Percentiles rank a stretch among this genome's conserved stretches.
Conservation (phyloP, 2,113 vertebrate species). For the Ornithorhynchus anatinus region DNA sequence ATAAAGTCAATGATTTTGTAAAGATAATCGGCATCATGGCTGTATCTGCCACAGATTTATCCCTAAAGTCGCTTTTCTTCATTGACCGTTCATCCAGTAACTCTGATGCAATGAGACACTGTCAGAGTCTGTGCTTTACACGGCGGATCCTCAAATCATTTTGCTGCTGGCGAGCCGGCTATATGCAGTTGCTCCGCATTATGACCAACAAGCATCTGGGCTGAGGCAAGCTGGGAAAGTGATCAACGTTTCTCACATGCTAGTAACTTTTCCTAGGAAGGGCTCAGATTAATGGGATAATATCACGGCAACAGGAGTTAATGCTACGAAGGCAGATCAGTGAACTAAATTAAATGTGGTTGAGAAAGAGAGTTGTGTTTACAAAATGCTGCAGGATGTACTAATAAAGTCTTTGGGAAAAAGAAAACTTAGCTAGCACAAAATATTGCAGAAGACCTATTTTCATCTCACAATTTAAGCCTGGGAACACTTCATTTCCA, state of each 20-base stretch:
- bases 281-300: conserved; percentile 41
- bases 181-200: not conserved
- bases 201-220: conserved; percentile 18
- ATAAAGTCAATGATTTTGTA: too few relatives aligned
- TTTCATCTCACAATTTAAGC: conserved; percentile 14
- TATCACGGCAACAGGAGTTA: conserved; percentile 51
- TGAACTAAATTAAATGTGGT: conserved; percentile 43
- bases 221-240: conserved; percentile 5
- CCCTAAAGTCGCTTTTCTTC: not conserved
- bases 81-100: not conserved
- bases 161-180: not conserved
- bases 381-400: conserved; percentile 33
- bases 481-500: not conserved
- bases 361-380: conserved; percentile 39
- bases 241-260: conserved; percentile 29
- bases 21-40: not conserved
- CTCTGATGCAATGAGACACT: not conserved
- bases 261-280: conserved; percentile 39
- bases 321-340: conserved; percentile 55
- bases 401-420: not conserved
- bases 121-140: not conserved
- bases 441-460: conserved; percentile 2
- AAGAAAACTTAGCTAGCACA: conserved; percentile 2
- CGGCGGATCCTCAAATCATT: conserved; percentile 22
- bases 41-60: not conserved